Base-by-base conservation (phyloP, 2,888 invertebrate genomes). In the Lasioglossum pauxillum region DNA sequence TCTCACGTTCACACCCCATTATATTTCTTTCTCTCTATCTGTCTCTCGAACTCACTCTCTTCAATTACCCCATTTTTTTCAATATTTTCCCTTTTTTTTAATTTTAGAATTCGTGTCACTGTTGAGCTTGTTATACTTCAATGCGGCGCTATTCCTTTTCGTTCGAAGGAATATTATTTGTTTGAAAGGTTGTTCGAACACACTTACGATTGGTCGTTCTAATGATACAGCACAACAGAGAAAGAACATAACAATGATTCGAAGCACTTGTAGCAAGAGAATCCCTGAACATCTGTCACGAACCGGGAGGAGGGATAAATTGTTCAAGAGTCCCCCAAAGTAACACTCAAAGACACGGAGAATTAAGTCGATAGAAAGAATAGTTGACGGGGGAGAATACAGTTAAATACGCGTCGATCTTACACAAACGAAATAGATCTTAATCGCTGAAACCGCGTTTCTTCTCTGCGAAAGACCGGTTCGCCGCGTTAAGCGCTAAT, bases 151-250 rank as follows among this genome's bases (percentile, higher is more conserved):
- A 78, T 84, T 71, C 38, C 49, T 77, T 78, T 53, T 41, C 71
- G 67, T 81, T n/a, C 76, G 60, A 46, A 78, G 73, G 71, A 80
- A 83, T n/a, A 23, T 53, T 4, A 23, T 53, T 71, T 73, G 83
- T 83, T 88, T 75, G 78, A 85, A 79, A 80, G 71, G 71, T 82
- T 81, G 64, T 82, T 78, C 53, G 71, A 86, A 83, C 83, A 89
- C 84, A 89, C 83, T 88, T 85, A 80, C 81, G 64, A 86, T 90
- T 89, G 89, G 88, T 89, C 89, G 84, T 85, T 88, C 82, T 89
- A 88, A 87, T 74, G 74, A 69, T 87, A 83, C 75, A 80, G 76
- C 81, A 78, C 57, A 71, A 41, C n/a, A 41, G 71, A 79, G 23
- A 80, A 84, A 88, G 69, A 71, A 74, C 71, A 14, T 80, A 44